These are phyloP conservation scores for Phyllotreta cruciferae DNA, from an alignment of 2,888 invertebrate genomes.

Conservation along the genomic window DNA sequence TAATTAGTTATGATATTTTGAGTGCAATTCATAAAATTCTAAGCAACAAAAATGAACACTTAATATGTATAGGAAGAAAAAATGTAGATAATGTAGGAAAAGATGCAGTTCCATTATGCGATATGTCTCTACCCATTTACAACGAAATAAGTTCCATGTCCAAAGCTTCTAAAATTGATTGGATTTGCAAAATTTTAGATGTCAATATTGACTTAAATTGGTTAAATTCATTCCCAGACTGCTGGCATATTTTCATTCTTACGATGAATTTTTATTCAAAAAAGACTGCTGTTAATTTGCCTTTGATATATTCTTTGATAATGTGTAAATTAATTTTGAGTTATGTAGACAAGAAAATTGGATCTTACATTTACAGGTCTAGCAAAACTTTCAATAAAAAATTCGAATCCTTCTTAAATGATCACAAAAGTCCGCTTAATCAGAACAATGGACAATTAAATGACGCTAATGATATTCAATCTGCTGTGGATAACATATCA, in stretches of 20 bases:
- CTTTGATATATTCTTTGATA: conserved; percentile 66
- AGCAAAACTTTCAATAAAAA: conserved; percentile 43
- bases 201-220: conserved; percentile 13
- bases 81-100: conserved; percentile 42
- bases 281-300: conserved; percentile 56
- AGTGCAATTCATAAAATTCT: conserved; percentile 64
- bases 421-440: not conserved
- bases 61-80: conserved; percentile 53
- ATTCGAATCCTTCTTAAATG: conserved; percentile 10
- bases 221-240: conserved; percentile 62
- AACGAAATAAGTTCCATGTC: conserved; percentile 52
- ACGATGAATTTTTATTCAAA: conserved; percentile 67
- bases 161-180: conserved; percentile 47
- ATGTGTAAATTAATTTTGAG: conserved; percentile 67
- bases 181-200: conserved; percentile 46
- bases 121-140: conserved; percentile 53
- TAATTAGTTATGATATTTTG: conserved; percentile 68
- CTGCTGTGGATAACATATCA: conserved; percentile 63
- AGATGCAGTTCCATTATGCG: conserved; percentile 37
- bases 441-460: not conserved
- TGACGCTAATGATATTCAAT: conserved; percentile 6
- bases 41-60: conserved; percentile 38
- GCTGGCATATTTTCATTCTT: conserved; percentile 68
- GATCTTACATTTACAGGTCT: conserved; percentile 63
- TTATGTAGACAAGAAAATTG: conserved; percentile 66